Evolutionary conservation across 2,888 invertebrate species (phyloP).

Genomic region (Sphaerophoria taeniata): DNA sequence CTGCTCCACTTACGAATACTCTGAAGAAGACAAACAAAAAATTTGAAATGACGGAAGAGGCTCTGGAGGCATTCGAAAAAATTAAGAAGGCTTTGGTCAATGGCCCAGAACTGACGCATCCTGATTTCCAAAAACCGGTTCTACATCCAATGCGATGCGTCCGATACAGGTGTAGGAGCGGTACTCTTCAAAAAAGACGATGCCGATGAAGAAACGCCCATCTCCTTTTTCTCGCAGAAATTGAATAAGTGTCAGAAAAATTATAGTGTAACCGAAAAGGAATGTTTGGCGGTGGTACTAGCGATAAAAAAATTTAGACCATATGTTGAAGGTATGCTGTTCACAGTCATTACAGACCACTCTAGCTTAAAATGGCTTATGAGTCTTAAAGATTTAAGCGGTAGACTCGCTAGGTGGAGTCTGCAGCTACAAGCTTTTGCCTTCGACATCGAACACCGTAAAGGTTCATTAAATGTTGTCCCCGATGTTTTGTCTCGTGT

Average conservation of each 20-base stretch:
- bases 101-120: neutral
- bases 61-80: too few species aligned
- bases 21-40: too few species aligned
- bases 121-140: neutral
- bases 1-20: too few species aligned
- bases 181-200: too few species aligned
- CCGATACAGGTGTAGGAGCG: too few species aligned
- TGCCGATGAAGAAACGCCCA: too few species aligned
- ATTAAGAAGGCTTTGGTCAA: neutral
- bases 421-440: neutral
- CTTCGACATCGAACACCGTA: neutral
- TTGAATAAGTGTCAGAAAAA: conserved; percentile 5
- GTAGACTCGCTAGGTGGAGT: too few species aligned
- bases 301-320: neutral
- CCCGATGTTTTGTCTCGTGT: neutral
- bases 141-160: neutral
- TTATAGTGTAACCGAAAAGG: neutral
- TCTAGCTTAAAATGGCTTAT: too few species aligned
- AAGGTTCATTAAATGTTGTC: neutral
- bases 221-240: neutral
- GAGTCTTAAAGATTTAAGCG: too few species aligned
- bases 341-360: too few species aligned
- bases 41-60: too few species aligned
- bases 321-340: neutral
- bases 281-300: neutral